These are phyloP conservation scores for Byasa hedistus DNA, from an alignment of 2,888 invertebrate species.

Conservation along the genomic window DNA sequence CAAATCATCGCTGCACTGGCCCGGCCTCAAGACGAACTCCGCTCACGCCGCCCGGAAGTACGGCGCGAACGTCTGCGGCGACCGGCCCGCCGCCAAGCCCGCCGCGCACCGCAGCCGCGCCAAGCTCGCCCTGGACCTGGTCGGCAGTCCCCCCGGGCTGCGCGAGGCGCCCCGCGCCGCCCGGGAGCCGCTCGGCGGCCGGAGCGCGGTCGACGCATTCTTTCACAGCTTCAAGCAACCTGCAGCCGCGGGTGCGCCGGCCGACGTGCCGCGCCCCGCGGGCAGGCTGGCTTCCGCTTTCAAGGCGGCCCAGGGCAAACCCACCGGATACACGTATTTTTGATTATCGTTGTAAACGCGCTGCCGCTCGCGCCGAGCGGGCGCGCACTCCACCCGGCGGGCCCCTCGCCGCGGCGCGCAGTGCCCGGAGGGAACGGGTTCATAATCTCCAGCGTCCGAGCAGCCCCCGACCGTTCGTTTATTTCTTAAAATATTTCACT, in stretches of 20 bases:
- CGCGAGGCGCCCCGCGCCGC: background rate
- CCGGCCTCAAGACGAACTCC: background rate
- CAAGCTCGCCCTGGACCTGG: background rate
- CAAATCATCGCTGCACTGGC: background rate
- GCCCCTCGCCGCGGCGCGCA: too few relatives aligned
- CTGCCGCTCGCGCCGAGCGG: too few relatives aligned
- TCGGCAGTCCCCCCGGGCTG: background rate
- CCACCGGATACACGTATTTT: conserved; percentile 18
- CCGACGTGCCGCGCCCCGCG: background rate
- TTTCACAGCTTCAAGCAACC: conserved; percentile 32
- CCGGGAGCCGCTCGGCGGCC: background rate
- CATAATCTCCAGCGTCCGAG: too few relatives aligned
- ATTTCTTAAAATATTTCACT: too few relatives aligned
- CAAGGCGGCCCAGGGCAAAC: conserved; percentile 27
- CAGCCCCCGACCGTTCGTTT: too few relatives aligned
- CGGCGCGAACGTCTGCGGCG: background rate
- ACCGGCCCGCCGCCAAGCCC: background rate
- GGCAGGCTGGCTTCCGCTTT: conserved; percentile 3
- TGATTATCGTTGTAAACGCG: background rate
- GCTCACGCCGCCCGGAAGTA: background rate
- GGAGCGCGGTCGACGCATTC: conserved; percentile 34
- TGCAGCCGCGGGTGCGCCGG: background rate
- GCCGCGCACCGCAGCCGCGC: background rate
- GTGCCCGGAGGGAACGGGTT: too few relatives aligned
- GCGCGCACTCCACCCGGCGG: too few relatives aligned